These are phyloP conservation scores for Ceratina calcarata DNA, from an alignment of 1,140 invertebrate genomes.

Conservation along the genomic window DNA sequence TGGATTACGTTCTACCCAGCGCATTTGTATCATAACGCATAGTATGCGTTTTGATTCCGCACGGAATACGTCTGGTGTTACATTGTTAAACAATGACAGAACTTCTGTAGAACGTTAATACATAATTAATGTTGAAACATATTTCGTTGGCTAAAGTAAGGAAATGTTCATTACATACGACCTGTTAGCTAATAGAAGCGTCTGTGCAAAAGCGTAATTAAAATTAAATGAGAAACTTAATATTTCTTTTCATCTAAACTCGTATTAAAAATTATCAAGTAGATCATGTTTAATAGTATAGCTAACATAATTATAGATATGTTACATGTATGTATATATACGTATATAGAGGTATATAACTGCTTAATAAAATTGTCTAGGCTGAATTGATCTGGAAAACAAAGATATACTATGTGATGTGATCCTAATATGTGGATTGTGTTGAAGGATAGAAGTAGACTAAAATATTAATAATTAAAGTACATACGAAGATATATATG, in stretches of 20 bases:
- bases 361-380: not conserved
- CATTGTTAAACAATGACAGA: slow-evolving; percentile 18
- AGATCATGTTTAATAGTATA: not conserved
- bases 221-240: not conserved
- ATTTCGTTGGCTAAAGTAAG: not conserved
- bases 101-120: not conserved
- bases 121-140: not conserved
- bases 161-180: not conserved
- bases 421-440: not conserved
- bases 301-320: too few relatives aligned
- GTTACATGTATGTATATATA: too few relatives aligned
- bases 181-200: not conserved
- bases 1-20: slow-evolving; percentile 33
- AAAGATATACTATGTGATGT: not conserved
- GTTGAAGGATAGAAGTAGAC: not conserved
- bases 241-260: not conserved
- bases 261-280: not conserved
- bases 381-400: not conserved
- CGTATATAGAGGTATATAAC: not conserved
- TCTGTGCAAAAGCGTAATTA: not conserved
- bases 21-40: not conserved
- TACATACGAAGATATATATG: not conserved
- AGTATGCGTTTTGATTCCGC: slow-evolving; percentile 12
- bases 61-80: slow-evolving; percentile 7
- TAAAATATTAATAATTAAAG: too few relatives aligned